Conservation (phyloP, 2,113 vertebrate species). For the Podilymbus podiceps region DNA sequence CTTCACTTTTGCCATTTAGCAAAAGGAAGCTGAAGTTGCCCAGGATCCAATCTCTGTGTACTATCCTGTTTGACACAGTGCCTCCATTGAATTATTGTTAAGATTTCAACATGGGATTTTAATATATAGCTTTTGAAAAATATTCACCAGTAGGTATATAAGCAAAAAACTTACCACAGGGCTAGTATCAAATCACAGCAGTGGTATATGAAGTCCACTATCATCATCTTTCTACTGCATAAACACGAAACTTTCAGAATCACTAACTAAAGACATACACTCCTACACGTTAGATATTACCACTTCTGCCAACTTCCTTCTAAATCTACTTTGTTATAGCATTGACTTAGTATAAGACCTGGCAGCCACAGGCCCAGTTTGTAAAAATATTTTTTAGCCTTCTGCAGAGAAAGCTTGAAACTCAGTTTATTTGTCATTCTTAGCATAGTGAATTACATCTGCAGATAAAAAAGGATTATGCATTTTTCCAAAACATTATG, state of each 20-base stretch:
- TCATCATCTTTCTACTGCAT: neutral
- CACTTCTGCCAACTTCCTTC: neutral
- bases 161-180: neutral
- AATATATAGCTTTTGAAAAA: neutral
- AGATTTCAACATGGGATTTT: neutral
- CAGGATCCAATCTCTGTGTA: neutral
- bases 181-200: neutral
- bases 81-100: neutral
- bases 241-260: neutral
- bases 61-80: neutral
- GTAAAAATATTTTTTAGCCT: neutral
- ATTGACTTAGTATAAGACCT: neutral
- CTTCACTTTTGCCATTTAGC: neutral
- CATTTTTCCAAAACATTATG: neutral
- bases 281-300: neutral
- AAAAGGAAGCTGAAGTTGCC: neutral
- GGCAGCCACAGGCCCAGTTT: neutral
- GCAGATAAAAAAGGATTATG: neutral
- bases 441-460: neutral
- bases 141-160: neutral
- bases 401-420: neutral
- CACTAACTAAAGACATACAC: neutral
- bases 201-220: neutral
- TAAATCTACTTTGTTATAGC: neutral
- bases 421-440: neutral